A percentile compares a stretch with the other conserved stretches of the same genome.
Evolutionary conservation across 2,113 vertebrate species (phyloP).

Genomic region (Corythoichthys intestinalis): DNA sequence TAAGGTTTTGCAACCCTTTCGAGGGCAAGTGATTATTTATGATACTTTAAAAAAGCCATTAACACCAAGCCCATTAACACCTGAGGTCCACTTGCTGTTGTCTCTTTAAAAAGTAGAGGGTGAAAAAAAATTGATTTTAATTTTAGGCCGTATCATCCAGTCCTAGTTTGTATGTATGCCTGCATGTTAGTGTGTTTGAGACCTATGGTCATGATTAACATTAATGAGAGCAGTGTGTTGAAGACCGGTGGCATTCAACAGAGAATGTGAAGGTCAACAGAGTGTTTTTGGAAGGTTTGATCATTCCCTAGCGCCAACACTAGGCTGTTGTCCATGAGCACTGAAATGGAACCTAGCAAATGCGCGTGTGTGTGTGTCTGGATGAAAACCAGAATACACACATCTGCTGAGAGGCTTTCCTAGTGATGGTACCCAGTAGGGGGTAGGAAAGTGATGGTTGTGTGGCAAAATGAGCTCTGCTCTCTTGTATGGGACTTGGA

Average conservation of each 20-base stretch:
- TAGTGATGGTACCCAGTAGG: conserved; percentile 12
- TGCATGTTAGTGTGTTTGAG: not conserved
- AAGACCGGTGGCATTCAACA: conserved; percentile 11
- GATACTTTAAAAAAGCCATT: too few species aligned
- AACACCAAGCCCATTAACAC: too few species aligned
- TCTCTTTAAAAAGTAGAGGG: too few species aligned
- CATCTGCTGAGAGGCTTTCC: conserved; percentile 17
- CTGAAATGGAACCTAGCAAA: conserved; percentile 41
- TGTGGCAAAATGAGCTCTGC: not conserved
- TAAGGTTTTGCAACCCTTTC: too few species aligned
- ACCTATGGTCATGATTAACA: conserved; percentile 18
- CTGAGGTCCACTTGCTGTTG: too few species aligned
- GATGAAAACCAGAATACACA: conserved; percentile 34
- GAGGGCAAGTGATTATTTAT: too few species aligned
- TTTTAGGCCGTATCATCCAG: too few species aligned
- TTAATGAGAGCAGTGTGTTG: conserved; percentile 18
- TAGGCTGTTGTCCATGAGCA: conserved; percentile 43
- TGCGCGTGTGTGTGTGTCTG: not conserved
- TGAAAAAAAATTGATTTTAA: too few species aligned
- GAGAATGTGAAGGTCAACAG: conserved; percentile 34
- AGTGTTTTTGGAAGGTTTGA: conserved; percentile 35
- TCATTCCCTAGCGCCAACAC: conserved; percentile 40
- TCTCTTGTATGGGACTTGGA: not conserved
- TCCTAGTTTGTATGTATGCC: not conserved
- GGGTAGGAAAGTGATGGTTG: not conserved